phyloP scores from a whole-genome alignment of 1,140 invertebrate species.

The Laodelphax striatellus region DNA sequence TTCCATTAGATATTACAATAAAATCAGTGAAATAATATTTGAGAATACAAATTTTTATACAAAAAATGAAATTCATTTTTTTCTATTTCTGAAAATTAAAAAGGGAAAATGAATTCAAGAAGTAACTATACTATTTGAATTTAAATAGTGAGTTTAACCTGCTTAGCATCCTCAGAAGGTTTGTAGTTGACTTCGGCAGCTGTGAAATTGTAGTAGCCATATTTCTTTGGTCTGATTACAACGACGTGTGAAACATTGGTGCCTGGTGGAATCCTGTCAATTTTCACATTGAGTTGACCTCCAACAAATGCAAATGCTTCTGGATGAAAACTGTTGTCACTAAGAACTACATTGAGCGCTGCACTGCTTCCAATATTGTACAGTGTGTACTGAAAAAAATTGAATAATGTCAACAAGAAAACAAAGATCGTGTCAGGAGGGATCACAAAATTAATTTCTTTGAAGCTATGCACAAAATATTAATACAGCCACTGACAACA shows the following conservation, averaged over 20 bases:
- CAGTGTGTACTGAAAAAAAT: slow-evolving; percentile 52
- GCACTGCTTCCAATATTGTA: slow-evolving; percentile 77
- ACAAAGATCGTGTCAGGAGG: no score
- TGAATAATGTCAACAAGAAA: slow-evolving; percentile 3
- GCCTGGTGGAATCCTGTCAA: slow-evolving; percentile 82
- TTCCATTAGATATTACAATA: no score
- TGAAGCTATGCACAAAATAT: no score
- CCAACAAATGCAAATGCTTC: slow-evolving; percentile 79
- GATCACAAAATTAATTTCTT: no score
- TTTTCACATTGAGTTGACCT: slow-evolving; percentile 68
- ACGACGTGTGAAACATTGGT: slow-evolving; percentile 91
- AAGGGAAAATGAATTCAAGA: no score
- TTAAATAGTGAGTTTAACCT: slow-evolving; percentile 35
- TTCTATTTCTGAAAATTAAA: no score
- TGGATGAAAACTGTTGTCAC: slow-evolving; percentile 80
- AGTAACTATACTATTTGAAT: no score
- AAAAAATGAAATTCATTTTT: no score
- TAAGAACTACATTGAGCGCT: slow-evolving; percentile 77
- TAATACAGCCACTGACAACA: no score
- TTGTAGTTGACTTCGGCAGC: slow-evolving; percentile 87
- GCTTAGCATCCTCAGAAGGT: slow-evolving; percentile 59
- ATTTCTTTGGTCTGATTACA: slow-evolving; percentile 77
- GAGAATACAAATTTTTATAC: no score
- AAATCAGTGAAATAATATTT: no score
- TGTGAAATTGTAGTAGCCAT: slow-evolving; percentile 95